phyloP scores from a whole-genome alignment of 2,113 vertebrate genomes.

The Sprattus sprattus region DNA sequence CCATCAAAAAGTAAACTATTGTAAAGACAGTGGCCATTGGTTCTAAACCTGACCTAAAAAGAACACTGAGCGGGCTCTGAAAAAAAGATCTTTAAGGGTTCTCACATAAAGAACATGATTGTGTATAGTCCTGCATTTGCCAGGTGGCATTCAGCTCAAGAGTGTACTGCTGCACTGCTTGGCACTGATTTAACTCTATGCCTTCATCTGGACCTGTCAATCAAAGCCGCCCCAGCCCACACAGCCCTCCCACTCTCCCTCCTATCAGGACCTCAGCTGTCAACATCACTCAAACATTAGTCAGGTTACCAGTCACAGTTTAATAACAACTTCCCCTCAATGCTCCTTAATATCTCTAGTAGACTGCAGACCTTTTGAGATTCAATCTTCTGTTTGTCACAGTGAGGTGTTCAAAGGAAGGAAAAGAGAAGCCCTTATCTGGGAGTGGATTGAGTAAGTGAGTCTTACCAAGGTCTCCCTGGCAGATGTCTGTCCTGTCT shows the following conservation, averaged over 20 bases:
- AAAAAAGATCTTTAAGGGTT: background rate
- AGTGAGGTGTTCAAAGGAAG: background rate
- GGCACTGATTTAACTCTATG: background rate
- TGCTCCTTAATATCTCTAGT: background rate
- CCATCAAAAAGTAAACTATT: too few species aligned
- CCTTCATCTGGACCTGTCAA: background rate
- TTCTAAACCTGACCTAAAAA: background rate
- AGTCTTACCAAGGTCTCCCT: constrained; percentile 90
- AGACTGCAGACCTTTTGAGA: background rate
- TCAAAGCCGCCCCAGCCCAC: background rate
- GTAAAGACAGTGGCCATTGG: too few species aligned
- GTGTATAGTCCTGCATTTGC: background rate
- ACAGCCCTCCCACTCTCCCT: background rate
- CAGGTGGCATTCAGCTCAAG: background rate
- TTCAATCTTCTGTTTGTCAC: background rate
- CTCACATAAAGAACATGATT: background rate
- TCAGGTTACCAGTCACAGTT: background rate
- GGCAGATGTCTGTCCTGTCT: constrained; percentile 95
- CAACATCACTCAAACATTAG: background rate
- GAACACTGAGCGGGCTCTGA: background rate
- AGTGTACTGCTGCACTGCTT: background rate
- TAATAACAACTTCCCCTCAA: background rate
- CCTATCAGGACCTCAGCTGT: background rate
- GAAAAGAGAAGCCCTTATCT: background rate
- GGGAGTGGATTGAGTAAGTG: too few species aligned